phyloP scores from a whole-genome alignment of 2,113 vertebrate species.

The Cynopterus brachyotis region DNA sequence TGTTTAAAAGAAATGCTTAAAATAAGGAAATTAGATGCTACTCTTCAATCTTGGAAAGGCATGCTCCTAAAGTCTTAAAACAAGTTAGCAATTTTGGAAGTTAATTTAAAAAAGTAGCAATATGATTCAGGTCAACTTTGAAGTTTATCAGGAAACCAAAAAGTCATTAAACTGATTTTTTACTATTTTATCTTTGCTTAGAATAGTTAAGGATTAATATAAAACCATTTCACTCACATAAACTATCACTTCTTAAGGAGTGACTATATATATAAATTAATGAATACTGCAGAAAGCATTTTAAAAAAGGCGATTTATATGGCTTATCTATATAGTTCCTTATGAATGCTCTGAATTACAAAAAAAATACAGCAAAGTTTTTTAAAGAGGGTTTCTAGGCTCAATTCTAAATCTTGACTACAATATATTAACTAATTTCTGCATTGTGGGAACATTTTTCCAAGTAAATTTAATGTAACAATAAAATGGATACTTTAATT shows the following conservation, averaged over 20 bases:
- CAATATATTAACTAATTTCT: conserved; percentile 40
- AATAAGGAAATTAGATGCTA: conserved; percentile 47
- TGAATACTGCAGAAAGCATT: conserved; percentile 44
- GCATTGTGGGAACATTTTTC: background rate
- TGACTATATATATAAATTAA: conserved; percentile 32
- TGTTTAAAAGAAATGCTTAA: conserved; percentile 41
- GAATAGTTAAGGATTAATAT: conserved; percentile 54
- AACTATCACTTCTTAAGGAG: conserved; percentile 50
- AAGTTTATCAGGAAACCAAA: conserved; percentile 63
- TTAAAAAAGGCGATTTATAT: conserved; percentile 58
- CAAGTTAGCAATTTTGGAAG: conserved; percentile 48
- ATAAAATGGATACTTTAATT: conserved; percentile 42
- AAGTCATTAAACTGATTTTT: conserved; percentile 54
- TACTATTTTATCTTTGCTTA: conserved; percentile 52
- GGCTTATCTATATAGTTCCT: conserved; percentile 50
- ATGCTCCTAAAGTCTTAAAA: conserved; percentile 48
- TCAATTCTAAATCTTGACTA: background rate
- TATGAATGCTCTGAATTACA: conserved; percentile 25
- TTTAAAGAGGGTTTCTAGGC: conserved; percentile 35
- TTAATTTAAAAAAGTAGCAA: conserved; percentile 68
- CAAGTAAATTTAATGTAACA: conserved; percentile 42
- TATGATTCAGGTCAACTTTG: conserved; percentile 64
- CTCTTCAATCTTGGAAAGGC: conserved; percentile 44
- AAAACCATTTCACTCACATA: conserved; percentile 57
- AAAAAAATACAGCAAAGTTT: conserved; percentile 46